phyloP scores from a whole-genome alignment of 2,797 vertebrate species.

The Melopsittacus undulatus region DNA sequence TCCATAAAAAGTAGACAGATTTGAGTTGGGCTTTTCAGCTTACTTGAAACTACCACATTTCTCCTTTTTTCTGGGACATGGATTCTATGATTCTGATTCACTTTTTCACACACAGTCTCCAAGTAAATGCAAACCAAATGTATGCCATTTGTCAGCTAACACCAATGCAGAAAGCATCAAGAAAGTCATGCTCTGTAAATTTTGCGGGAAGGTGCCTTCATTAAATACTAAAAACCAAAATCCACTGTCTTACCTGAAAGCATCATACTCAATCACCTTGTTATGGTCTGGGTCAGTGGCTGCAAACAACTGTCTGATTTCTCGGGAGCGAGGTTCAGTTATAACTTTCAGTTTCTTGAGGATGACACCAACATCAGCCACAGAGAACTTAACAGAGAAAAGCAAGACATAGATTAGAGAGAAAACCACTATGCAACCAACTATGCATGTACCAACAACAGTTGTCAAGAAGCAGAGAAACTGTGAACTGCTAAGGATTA shows the following conservation, averaged over 20 bases:
- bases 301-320: conserved; percentile 82
- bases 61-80: neutral
- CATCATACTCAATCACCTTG: conserved; percentile 79
- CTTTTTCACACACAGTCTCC: neutral
- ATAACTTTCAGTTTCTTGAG: conserved; percentile 84
- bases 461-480: neutral
- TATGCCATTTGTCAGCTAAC: neutral
- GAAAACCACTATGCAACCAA: neutral
- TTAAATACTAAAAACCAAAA: neutral
- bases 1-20: neutral
- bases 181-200: neutral
- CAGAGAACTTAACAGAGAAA: conserved; percentile 80
- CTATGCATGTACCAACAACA: neutral
- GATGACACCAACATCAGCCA: conserved; percentile 77
- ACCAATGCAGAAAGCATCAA: neutral
- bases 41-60: neutral
- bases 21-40: neutral
- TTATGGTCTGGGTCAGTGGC: conserved; percentile 74
- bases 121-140: neutral
- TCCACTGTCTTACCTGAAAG: conserved; percentile 82
- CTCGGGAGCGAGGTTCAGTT: conserved; percentile 73
- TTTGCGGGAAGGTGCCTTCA: neutral
- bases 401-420: neutral
- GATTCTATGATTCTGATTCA: neutral
- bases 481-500: neutral